Conservation (phyloP, 2,113 vertebrate species). For the Myodes glareolus region DNA sequence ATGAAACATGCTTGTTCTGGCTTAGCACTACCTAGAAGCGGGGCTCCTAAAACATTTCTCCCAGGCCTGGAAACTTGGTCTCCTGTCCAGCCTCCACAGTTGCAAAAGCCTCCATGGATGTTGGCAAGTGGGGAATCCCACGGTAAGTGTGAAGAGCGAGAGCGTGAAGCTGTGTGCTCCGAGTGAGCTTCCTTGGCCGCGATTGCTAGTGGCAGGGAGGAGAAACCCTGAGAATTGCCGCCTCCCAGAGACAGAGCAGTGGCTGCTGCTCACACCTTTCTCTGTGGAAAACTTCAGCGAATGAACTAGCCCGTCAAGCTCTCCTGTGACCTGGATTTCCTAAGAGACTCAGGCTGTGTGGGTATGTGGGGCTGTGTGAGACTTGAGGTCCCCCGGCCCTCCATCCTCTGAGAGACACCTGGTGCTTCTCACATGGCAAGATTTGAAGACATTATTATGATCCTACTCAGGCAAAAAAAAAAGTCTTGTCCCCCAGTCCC, state of each 20-base stretch:
- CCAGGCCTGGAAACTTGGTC: neutral
- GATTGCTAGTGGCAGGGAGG: neutral
- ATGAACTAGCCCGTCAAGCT: neutral
- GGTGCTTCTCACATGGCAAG: conserved; percentile 66
- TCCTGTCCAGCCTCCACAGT: neutral
- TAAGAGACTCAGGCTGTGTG: neutral
- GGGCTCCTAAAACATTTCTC: neutral
- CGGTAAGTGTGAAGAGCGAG: rapidly evolving
- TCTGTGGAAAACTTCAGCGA: neutral
- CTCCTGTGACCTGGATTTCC: neutral
- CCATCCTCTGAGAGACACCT: conserved; percentile 65
- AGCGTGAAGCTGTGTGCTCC: no score
- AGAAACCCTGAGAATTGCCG: neutral
- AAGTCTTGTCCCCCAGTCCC: conserved; percentile 81
- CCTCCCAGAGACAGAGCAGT: neutral
- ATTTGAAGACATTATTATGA: conserved; percentile 76
- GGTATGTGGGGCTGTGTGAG: neutral
- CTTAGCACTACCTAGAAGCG: neutral
- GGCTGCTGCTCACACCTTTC: neutral
- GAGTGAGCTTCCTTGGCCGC: neutral
- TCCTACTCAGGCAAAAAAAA: conserved; percentile 63
- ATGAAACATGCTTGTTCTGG: neutral
- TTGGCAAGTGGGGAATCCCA: rapidly evolving
- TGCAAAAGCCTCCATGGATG: neutral
- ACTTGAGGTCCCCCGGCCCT: neutral